phyloP scores from a whole-genome alignment of 2,797 vertebrate genomes.

The Perodicticus potto region DNA sequence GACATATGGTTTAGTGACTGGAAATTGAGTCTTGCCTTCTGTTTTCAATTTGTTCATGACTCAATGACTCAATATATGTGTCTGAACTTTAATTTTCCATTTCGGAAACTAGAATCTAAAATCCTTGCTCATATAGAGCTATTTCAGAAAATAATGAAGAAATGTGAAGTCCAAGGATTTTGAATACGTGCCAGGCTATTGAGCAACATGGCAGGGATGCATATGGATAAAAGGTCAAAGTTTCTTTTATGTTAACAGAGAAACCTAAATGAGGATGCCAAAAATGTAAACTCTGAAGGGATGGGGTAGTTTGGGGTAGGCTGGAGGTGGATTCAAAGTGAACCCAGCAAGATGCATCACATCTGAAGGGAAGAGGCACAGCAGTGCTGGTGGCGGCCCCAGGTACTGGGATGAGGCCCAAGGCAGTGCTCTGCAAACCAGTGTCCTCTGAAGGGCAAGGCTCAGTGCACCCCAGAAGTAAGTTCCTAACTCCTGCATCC shows the following conservation, averaged over 20 bases:
- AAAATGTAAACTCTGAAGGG: background rate
- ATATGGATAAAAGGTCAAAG: background rate
- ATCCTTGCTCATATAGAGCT: conserved; percentile 25
- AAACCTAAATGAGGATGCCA: background rate
- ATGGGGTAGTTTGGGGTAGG: too few relatives aligned
- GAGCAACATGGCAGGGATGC: background rate
- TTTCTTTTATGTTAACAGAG: background rate
- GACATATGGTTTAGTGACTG: conserved; percentile 83
- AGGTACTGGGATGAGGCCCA: background rate
- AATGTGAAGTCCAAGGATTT: background rate
- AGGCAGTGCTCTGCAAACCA: background rate
- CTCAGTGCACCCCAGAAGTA: too few relatives aligned
- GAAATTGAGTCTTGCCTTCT: conserved; percentile 83
- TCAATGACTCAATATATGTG: conserved; percentile 74
- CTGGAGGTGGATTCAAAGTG: background rate
- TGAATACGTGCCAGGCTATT: background rate
- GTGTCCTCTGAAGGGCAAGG: background rate
- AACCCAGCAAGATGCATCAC: too few relatives aligned
- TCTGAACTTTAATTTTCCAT: conserved; percentile 77
- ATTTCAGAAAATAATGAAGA: conserved; percentile 41
- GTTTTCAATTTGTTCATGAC: conserved; percentile 84
- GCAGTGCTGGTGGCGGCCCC: too few relatives aligned
- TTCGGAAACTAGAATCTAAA: conserved; percentile 74
- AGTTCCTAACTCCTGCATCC: background rate
- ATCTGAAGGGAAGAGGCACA: background rate